phyloP scores from a whole-genome alignment of 2,888 invertebrate genomes.

The Sarcophaga rosellei region DNA sequence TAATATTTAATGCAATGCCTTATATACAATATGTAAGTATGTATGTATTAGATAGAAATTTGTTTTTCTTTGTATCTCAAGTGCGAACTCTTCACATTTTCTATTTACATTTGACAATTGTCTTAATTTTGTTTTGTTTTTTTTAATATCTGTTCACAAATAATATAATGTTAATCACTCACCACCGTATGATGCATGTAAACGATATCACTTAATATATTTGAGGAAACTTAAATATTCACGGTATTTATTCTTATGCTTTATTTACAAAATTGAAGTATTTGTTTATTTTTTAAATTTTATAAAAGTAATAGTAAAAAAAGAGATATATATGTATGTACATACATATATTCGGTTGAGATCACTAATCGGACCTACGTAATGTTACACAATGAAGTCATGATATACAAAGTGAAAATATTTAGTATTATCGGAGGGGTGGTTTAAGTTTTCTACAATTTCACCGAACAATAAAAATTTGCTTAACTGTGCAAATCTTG shows the following conservation, averaged over 20 bases:
- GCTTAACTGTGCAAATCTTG: too few species aligned
- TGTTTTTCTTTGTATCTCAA: conserved; percentile 40
- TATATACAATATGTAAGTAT: conserved; percentile 12
- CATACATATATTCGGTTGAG: too few species aligned
- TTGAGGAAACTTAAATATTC: neutral
- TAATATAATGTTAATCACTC: neutral
- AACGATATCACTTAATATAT: neutral
- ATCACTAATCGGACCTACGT: too few species aligned
- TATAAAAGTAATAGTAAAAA: neutral
- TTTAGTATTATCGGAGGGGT: too few species aligned
- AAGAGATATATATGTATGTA: too few species aligned
- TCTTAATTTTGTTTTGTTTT: neutral
- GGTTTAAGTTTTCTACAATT: too few species aligned
- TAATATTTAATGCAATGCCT: conserved; percentile 1
- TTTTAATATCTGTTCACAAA: conserved; percentile 7
- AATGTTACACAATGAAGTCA: too few species aligned
- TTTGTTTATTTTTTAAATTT: too few species aligned
- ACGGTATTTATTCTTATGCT: neutral
- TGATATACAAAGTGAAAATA: too few species aligned
- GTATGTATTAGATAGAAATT: neutral
- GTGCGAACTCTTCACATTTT: conserved; percentile 42
- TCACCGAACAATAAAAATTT: too few species aligned
- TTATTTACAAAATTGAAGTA: neutral
- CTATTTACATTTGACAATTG: conserved; percentile 29
- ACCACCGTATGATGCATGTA: neutral